These are phyloP conservation scores for Argyresthia goedartella DNA, from an alignment of 2,888 invertebrate genomes.

Conservation along the genomic window DNA sequence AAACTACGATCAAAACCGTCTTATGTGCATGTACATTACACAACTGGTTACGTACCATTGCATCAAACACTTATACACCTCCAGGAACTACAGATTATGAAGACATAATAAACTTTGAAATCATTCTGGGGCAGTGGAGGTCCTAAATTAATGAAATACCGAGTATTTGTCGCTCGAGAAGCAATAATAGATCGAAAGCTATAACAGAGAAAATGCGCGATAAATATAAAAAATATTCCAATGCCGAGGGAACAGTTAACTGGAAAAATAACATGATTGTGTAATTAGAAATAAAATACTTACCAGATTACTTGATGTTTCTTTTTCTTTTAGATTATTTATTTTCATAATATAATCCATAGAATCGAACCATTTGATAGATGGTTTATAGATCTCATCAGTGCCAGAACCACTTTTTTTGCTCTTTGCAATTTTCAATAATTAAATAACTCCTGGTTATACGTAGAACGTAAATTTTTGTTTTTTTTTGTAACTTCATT, in stretches of 20 bases:
- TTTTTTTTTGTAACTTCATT: not conserved
- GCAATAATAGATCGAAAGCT: not conserved
- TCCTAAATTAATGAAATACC: slow-evolving; percentile 10
- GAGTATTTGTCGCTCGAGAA: slow-evolving; percentile 7
- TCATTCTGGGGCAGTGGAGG: slow-evolving; percentile 6
- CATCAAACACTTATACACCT: slow-evolving; percentile 8
- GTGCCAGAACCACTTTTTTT: not conserved
- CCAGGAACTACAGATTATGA: slow-evolving; percentile 10
- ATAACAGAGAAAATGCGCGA: no score
- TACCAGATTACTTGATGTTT: not conserved
- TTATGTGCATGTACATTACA: slow-evolving; percentile 8
- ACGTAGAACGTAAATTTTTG: not conserved
- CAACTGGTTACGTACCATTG: slow-evolving; percentile 1
- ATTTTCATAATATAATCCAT: not conserved
- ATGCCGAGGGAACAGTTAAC: no score
- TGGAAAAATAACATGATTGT: no score
- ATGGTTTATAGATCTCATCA: not conserved
- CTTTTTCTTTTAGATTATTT: not conserved
- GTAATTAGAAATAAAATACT: not conserved
- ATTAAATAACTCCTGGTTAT: not conserved
- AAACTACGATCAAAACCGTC: slow-evolving; percentile 7
- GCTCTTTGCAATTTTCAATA: not conserved
- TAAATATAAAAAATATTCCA: no score
- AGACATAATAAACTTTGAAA: slow-evolving; percentile 3
- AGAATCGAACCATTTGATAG: not conserved